phyloP scores from a whole-genome alignment of 2,797 vertebrate genomes.

The Gobionotothen gibberifrons region DNA sequence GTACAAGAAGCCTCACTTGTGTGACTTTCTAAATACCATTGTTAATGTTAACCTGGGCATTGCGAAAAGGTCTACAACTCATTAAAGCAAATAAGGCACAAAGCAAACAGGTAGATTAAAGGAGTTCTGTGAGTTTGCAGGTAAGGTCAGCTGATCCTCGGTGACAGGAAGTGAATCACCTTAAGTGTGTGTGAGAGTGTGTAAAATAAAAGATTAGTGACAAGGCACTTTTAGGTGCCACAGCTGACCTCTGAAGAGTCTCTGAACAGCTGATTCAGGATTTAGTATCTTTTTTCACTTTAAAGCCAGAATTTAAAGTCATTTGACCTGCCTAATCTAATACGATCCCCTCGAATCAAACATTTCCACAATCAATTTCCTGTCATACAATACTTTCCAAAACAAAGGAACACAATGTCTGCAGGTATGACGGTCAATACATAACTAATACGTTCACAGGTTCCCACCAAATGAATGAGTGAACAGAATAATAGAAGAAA shows the following conservation, averaged over 20 bases:
- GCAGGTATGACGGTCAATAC: no score
- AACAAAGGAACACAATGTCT: background rate
- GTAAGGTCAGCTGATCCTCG: background rate
- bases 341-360: background rate
- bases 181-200: conserved; percentile 1
- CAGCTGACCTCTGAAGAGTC: conserved; percentile 18
- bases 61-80: background rate
- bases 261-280: conserved; percentile 1
- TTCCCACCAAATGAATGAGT: background rate
- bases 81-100: background rate
- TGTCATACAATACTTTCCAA: background rate
- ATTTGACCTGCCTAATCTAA: background rate
- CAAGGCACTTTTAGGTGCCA: conserved; percentile 33
- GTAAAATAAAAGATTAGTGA: conserved; percentile 36
- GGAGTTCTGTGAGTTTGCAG: conserved; percentile 3
- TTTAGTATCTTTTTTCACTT: background rate
- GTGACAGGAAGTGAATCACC: conserved; percentile 17
- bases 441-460: no score
- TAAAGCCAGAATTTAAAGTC: background rate
- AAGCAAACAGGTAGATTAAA: background rate
- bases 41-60: background rate
- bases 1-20: background rate
- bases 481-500: background rate
- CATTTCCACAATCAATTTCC: background rate
- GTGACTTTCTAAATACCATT: background rate